Evolutionary conservation across 92 coral and sea anemone species (phyloP), one percentile per base, ranked within the genome.

Genomic region (Porites cylindrica): DNA sequence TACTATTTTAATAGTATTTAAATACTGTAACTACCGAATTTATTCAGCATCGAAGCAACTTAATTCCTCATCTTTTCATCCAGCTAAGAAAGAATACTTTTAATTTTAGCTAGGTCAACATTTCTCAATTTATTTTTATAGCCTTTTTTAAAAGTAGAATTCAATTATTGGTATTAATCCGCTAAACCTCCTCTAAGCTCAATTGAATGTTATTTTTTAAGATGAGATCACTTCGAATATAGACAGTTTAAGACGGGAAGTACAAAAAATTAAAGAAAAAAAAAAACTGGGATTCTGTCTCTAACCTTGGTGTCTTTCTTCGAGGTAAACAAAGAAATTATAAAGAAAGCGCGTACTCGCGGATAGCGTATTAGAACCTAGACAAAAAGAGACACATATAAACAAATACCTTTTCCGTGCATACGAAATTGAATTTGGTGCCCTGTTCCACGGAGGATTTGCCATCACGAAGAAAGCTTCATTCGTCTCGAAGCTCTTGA

Each of bases 371-470:
- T 82, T 82, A 82, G 52, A 72, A 62, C 72, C 72, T 10, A 73
- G 61, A 43, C 70, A 65, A 47, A 56, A 63, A 50, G 54, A 7
- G 18, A 50, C 60, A 70, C 71, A 38, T 26, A 65, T 70, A 82
- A 70, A 82, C 86, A 82, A 82, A 62, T 83, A 83, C 87, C 87
- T 83, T 63, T 83, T 83, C 32, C 80, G 79, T 12, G 80, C 73
- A 74, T 83, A 62, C 6, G 87, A 61, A 59, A 58, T 73, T 18
- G 87, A 83, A 19, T 72, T 18, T 0, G 93, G 91, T 54, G 85
- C 95, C 68, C 83, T 92, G 21, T 88, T 91, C 95, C 95, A 92
- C 1, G 95, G 95, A 19, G 95, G 95, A 71, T 89, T 91, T 20
- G 93, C 95, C 95, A 92, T 92, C 13, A 7, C 11, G 47, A 14